A percentile compares a stretch with the other conserved stretches of the same genome.
Conservation (phyloP, 2,888 invertebrate genomes). For the Sceliomorpha sp. region DNA sequence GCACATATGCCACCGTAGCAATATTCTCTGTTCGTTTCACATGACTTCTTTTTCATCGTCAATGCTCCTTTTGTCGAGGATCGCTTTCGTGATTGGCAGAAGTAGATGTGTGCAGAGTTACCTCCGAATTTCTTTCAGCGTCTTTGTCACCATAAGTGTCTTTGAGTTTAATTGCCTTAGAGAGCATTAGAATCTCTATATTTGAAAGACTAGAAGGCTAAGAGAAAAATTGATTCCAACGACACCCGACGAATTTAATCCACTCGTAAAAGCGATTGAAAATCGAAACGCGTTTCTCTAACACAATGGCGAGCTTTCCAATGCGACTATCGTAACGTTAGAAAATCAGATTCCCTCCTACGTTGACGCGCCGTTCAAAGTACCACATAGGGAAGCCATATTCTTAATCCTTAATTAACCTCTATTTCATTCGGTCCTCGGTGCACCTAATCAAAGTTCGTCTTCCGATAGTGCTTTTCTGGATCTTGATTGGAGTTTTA, state of each 20-base stretch:
- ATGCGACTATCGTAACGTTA: conserved; percentile 38
- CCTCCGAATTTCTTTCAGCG: conserved; percentile 5
- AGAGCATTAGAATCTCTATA: conserved; percentile 3
- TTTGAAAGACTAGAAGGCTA: no score
- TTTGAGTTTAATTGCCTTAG: neutral
- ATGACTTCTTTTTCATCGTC: conserved; percentile 26
- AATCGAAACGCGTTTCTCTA: conserved; percentile 29
- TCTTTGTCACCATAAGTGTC: neutral
- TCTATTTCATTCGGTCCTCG: no score
- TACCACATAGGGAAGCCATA: conserved; percentile 58
- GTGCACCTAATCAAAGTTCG: no score
- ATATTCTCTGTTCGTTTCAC: conserved; percentile 49
- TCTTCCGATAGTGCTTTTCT: no score
- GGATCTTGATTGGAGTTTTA: no score
- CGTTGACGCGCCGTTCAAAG: conserved; percentile 37
- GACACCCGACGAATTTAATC: conserved; percentile 25
- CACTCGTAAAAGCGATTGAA: conserved; percentile 31
- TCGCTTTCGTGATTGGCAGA: conserved; percentile 42
- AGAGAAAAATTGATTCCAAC: no score
- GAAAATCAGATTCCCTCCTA: conserved; percentile 51
- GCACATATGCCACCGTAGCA: conserved; percentile 42
- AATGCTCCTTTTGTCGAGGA: conserved; percentile 38
- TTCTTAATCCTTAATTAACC: conserved; percentile 70
- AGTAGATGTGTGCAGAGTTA: conserved; percentile 46
- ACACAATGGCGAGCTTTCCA: conserved; percentile 41